Conservation (phyloP, 2,113 vertebrate genomes). For the Halcyon malimbica region DNA sequence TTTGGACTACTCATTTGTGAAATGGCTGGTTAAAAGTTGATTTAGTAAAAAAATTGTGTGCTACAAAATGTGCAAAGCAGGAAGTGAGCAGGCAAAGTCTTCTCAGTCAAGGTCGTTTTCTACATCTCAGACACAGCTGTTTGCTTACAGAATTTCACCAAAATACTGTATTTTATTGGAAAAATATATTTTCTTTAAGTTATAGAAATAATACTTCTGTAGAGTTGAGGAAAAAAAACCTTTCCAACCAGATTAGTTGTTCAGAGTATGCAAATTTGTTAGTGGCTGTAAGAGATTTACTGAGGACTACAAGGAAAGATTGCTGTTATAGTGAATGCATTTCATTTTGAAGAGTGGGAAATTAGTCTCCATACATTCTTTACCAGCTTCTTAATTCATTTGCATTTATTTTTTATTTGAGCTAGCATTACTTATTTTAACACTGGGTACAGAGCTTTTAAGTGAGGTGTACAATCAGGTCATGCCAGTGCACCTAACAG, state of each 20-base stretch:
- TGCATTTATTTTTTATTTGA: neutral
- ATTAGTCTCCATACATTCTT: neutral
- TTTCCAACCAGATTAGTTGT: neutral
- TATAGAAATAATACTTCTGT: neutral
- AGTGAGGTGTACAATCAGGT: neutral
- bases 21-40: neutral
- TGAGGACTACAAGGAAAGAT: neutral
- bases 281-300: neutral
- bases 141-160: neutral
- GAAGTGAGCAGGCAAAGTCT: neutral
- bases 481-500: neutral
- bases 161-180: neutral
- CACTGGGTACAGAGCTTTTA: neutral
- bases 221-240: neutral
- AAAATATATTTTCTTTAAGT: neutral
- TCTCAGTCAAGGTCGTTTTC: neutral
- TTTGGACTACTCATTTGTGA: neutral
- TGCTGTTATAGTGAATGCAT: neutral
- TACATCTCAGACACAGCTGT: neutral
- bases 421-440: neutral
- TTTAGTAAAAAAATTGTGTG: neutral
- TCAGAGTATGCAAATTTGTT: neutral
- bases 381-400: neutral
- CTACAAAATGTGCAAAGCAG: neutral
- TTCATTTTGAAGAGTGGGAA: neutral